phyloP scores from a whole-genome alignment of 2,888 invertebrate genomes.

The Rhagophthalmus giganteus region DNA sequence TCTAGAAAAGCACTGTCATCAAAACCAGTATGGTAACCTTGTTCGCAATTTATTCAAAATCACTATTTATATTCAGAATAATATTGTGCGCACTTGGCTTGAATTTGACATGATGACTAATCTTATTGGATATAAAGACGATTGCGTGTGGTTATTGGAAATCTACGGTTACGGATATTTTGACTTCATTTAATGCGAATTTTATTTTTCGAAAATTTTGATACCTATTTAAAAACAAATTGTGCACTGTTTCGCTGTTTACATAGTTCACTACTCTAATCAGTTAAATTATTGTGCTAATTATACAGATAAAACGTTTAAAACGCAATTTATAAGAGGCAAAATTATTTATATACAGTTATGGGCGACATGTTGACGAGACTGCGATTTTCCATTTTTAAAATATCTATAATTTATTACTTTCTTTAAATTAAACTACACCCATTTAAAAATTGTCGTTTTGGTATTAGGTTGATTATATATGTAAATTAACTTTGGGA shows the following conservation, averaged over 20 bases:
- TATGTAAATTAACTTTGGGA: no score
- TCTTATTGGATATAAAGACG: background rate
- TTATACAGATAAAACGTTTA: no score
- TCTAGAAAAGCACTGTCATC: conserved; percentile 58
- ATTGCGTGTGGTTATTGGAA: background rate
- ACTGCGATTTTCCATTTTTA: no score
- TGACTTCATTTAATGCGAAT: no score
- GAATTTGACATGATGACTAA: background rate
- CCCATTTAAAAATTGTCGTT: background rate
- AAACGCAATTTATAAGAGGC: no score
- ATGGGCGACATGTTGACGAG: no score
- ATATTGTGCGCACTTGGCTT: background rate
- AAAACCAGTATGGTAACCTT: conserved; percentile 28
- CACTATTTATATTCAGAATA: background rate
- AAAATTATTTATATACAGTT: no score
- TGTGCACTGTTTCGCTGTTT: background rate
- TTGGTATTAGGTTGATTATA: no score
- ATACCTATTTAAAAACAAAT: no score
- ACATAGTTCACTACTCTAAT: background rate
- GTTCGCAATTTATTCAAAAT: background rate
- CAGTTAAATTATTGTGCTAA: no score
- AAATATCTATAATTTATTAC: background rate
- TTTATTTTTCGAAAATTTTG: no score
- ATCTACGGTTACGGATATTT: no score
- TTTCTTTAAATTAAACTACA: background rate